Conservation (phyloP, 1,140 invertebrate genomes). For the Drosophila subpulchrella region DNA sequence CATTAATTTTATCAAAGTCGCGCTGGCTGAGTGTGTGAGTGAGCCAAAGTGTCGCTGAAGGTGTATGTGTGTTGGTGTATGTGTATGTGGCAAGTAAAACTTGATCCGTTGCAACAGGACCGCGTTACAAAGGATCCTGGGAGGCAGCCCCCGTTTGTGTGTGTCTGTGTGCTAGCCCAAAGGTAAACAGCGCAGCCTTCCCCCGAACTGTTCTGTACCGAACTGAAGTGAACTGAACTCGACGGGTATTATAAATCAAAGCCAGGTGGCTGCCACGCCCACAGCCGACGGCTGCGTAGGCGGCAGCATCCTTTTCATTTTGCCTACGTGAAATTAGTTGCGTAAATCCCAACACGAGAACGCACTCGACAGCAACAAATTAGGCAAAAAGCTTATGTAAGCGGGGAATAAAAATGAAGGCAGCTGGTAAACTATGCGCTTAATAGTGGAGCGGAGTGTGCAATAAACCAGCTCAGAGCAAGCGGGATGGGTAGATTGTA, state of each 20-base stretch:
- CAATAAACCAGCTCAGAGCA: slow-evolving; percentile 67
- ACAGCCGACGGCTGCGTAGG: slow-evolving; percentile 1
- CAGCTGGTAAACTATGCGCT: slow-evolving; percentile 69
- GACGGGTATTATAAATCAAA: slow-evolving; percentile 74
- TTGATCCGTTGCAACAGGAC: slow-evolving; percentile 48
- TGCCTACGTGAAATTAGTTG: slow-evolving; percentile 78
- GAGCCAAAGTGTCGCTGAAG: not conserved
- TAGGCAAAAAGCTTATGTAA: slow-evolving; percentile 66
- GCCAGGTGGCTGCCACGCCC: slow-evolving; percentile 42
- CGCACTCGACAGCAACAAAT: slow-evolving; percentile 71
- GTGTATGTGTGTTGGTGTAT: slow-evolving; percentile 3
- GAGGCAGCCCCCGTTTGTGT: not conserved
- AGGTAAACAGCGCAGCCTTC: slow-evolving; percentile 35
- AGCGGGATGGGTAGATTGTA: not conserved
- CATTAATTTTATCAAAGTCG: slow-evolving; percentile 53
- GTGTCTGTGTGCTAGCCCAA: slow-evolving; percentile 6
- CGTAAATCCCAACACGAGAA: slow-evolving; percentile 82
- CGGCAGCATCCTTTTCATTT: slow-evolving; percentile 62
- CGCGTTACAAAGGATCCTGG: slow-evolving; percentile 58
- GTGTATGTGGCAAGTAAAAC: slow-evolving; percentile 36
- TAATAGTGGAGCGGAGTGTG: slow-evolving; percentile 62
- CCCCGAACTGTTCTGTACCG: slow-evolving; percentile 5
- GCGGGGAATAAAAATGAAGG: slow-evolving; percentile 64
- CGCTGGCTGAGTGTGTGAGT: slow-evolving; percentile 7
- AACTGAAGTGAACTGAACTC: slow-evolving; percentile 7